A percentile compares a stretch with the other conserved stretches of the same genome.
These are phyloP conservation scores for Colostygia pectinataria DNA, from an alignment of 2,888 invertebrate species.

Conservation along the genomic window DNA sequence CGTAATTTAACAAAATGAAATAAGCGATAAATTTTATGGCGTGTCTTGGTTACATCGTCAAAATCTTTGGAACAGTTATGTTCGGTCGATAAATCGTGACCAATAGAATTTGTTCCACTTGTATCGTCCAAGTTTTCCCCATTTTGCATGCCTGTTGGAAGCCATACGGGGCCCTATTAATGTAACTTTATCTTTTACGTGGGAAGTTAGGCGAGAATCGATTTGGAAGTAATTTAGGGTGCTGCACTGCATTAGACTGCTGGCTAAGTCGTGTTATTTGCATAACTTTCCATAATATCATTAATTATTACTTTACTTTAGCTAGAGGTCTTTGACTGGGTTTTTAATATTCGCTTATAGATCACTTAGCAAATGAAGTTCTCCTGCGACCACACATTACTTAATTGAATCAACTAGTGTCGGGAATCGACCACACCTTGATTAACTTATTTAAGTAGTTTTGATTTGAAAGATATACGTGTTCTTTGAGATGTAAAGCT, in stretches of 20 bases:
- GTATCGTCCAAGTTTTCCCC: conserved; percentile 17
- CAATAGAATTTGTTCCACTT: conserved; percentile 21
- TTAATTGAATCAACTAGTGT: conserved; percentile 9
- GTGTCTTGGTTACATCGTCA: conserved; percentile 7
- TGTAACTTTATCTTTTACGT: conserved; percentile 13
- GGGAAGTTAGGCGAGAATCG: conserved; percentile 16
- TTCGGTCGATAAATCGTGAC: conserved; percentile 18
- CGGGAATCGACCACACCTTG: conserved; percentile 14
- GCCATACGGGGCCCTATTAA: conserved; percentile 10
- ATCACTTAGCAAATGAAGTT: conserved; percentile 14
- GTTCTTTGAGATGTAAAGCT: too few species aligned
- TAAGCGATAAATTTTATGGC: conserved; percentile 9
- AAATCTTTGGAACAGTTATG: conserved; percentile 10
- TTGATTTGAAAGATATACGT: neutral
- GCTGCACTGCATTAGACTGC: conserved; percentile 5
- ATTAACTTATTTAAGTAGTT: neutral
- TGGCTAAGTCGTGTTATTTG: conserved; percentile 1
- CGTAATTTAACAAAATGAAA: conserved; percentile 4
- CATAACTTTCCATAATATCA: conserved; percentile 2
- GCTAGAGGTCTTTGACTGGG: neutral
- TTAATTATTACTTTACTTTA: neutral
- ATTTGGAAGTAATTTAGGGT: conserved; percentile 12
- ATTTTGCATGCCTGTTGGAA: conserved; percentile 19
- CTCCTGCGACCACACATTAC: conserved; percentile 1
- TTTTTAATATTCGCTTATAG: neutral